Percentiles rank a stretch among this genome's conserved stretches.
phyloP scores from a whole-genome alignment of 2,888 invertebrate genomes.

The Blomia tropicalis region DNA sequence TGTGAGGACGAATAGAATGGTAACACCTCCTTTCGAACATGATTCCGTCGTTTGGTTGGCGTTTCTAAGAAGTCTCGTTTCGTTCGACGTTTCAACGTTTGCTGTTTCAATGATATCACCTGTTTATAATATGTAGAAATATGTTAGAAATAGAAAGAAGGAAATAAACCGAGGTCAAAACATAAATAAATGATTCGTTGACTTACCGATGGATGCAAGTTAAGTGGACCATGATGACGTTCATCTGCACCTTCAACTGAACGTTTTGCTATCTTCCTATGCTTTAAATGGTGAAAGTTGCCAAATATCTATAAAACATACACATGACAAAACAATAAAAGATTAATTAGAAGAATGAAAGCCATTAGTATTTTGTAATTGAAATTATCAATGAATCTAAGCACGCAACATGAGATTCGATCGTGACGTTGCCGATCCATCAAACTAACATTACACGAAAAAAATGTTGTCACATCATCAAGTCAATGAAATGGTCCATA shows the following conservation, averaged over 20 bases:
- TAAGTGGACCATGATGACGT: slow-evolving; percentile 44
- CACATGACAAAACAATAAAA: background rate
- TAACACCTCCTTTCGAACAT: slow-evolving; percentile 10
- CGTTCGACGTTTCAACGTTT: slow-evolving; percentile 55
- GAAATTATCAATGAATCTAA: too few species aligned
- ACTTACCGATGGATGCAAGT: slow-evolving; percentile 4
- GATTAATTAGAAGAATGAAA: slow-evolving; percentile 34
- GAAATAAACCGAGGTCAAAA: background rate
- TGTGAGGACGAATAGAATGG: slow-evolving; percentile 16
- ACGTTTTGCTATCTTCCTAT: slow-evolving; percentile 58
- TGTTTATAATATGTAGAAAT: too few species aligned
- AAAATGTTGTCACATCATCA: too few species aligned
- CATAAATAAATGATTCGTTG: background rate
- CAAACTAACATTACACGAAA: too few species aligned
- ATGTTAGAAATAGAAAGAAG: background rate
- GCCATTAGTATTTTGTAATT: background rate
- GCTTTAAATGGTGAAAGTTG: slow-evolving; percentile 69
- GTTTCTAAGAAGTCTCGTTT: slow-evolving; percentile 53
- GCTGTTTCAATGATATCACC: slow-evolving; percentile 56
- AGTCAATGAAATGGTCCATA: too few species aligned
- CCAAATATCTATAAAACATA: slow-evolving; percentile 54
- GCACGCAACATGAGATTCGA: too few species aligned
- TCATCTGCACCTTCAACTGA: slow-evolving; percentile 53
- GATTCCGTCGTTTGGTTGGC: slow-evolving; percentile 38
- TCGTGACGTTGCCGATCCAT: too few species aligned